phyloP scores from a whole-genome alignment of 2,888 invertebrate genomes.

The Chydorus sphaericus region DNA sequence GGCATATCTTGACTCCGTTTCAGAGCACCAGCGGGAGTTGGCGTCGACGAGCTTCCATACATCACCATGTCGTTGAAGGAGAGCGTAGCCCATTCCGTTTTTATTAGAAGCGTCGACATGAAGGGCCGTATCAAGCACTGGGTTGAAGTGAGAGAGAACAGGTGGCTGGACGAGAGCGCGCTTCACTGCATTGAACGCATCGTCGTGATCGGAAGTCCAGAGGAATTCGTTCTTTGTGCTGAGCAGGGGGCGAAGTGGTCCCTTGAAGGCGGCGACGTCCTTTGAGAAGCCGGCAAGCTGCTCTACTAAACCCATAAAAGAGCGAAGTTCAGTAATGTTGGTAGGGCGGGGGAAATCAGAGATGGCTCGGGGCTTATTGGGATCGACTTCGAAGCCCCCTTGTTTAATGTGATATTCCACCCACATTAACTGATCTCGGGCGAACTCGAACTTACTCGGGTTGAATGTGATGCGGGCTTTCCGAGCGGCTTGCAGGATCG shows the following conservation, averaged over 20 bases:
- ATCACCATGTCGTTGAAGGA: constrained; percentile 10
- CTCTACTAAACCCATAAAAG: constrained; percentile 9
- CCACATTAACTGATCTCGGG: background rate
- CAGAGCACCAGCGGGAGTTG: constrained; percentile 13
- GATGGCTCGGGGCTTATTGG: background rate
- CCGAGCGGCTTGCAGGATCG: background rate
- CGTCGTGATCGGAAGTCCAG: constrained; percentile 10
- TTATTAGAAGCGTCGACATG: constrained; percentile 9
- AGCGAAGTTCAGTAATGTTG: background rate
- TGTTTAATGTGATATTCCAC: background rate
- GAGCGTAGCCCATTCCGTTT: constrained; percentile 8
- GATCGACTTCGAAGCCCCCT: background rate
- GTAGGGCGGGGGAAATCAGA: background rate
- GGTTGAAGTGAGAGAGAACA: constrained; percentile 11
- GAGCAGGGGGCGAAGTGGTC: constrained; percentile 5
- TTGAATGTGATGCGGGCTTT: constrained; percentile 1
- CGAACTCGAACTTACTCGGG: constrained; percentile 2
- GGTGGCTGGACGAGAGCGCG: constrained; percentile 2
- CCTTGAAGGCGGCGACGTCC: background rate
- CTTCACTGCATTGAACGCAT: constrained; percentile 13
- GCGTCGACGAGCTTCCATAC: constrained; percentile 8
- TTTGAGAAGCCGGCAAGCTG: constrained; percentile 1
- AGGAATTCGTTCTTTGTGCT: background rate
- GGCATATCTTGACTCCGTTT: constrained; percentile 18
- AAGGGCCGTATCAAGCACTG: background rate